Percentiles rank a stretch among this genome's conserved stretches.
Conservation (phyloP, 2,888 invertebrate genomes). For the Harpalus rubripes region DNA sequence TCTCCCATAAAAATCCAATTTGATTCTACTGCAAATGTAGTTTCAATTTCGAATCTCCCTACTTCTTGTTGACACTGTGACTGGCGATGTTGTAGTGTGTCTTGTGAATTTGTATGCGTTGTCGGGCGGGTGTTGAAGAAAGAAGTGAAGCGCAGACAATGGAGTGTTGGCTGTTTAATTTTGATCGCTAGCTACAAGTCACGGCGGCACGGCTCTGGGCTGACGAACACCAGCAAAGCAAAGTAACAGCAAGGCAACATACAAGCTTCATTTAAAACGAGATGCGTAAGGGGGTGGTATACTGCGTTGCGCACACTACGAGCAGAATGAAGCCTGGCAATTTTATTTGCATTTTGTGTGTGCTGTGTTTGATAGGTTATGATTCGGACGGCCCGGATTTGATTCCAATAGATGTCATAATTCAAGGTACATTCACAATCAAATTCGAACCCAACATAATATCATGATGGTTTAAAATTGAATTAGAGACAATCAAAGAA, state of each 20-base stretch:
- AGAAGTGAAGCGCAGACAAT: slow-evolving; percentile 2
- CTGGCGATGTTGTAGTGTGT: background rate
- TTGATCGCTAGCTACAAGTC: background rate
- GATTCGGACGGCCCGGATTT: no score
- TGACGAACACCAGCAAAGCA: background rate
- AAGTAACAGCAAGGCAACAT: background rate
- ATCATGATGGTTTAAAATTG: no score
- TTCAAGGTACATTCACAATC: no score
- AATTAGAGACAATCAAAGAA: no score
- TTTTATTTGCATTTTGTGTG: no score
- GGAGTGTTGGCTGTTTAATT: slow-evolving; percentile 22
- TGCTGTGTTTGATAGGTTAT: no score
- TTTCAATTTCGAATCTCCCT: background rate
- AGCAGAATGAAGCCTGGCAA: background rate
- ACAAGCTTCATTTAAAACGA: background rate
- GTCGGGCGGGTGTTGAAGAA: slow-evolving; percentile 8
- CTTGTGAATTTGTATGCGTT: slow-evolving; percentile 14
- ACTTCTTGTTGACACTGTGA: background rate
- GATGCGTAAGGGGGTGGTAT: slow-evolving; percentile 1
- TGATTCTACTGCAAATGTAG: background rate
- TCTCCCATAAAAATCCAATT: background rate
- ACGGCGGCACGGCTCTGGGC: background rate
- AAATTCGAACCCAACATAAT: no score
- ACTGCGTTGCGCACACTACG: background rate
- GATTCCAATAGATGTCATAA: no score